A percentile compares a stretch with the other conserved stretches of the same genome.
Evolutionary conservation across 2,888 invertebrate species (phyloP).

Genomic region (Cephus nigrinus): DNA sequence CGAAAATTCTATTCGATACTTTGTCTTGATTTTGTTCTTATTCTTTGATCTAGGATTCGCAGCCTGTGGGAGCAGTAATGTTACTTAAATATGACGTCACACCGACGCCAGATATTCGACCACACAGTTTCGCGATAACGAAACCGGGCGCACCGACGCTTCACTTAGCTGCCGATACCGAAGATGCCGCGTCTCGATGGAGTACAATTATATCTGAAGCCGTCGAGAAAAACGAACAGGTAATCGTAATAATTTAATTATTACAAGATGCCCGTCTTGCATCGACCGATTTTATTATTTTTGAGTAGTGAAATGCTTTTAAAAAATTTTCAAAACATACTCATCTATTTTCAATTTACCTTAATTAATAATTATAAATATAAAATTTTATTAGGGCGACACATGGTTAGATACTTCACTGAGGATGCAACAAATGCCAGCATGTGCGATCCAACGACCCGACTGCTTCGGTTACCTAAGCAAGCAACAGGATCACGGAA

Average conservation of each 20-base stretch:
- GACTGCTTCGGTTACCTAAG: conserved; percentile 94
- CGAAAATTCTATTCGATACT: not conserved
- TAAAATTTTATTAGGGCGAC: conserved; percentile 64
- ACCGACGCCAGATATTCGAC: conserved; percentile 74
- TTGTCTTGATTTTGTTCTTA: not conserved
- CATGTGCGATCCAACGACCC: conserved; percentile 81
- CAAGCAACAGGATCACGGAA: conserved; percentile 73
- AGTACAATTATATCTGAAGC: conserved; percentile 81
- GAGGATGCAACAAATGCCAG: conserved; percentile 84
- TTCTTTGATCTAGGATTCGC: conserved; percentile 74
- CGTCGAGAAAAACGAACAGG: conserved; percentile 79
- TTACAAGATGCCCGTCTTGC: not conserved
- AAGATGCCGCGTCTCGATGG: conserved; percentile 81
- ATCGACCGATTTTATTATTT: not conserved
- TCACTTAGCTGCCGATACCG: conserved; percentile 83
- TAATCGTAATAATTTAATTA: conserved; percentile 44
- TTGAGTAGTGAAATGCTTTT: not conserved
- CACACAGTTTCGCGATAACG: conserved; percentile 78
- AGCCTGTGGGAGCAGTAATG: conserved; percentile 91
- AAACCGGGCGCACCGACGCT: conserved; percentile 78
- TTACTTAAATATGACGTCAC: conserved; percentile 83
- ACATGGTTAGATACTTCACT: conserved; percentile 82
- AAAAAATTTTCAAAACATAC: not conserved
- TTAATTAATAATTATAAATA: not conserved
- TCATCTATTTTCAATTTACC: not conserved